Percentiles rank a stretch among this genome's conserved stretches.
Conservation (phyloP, 2,113 vertebrate genomes). For the Erythrocercus mccallii region DNA sequence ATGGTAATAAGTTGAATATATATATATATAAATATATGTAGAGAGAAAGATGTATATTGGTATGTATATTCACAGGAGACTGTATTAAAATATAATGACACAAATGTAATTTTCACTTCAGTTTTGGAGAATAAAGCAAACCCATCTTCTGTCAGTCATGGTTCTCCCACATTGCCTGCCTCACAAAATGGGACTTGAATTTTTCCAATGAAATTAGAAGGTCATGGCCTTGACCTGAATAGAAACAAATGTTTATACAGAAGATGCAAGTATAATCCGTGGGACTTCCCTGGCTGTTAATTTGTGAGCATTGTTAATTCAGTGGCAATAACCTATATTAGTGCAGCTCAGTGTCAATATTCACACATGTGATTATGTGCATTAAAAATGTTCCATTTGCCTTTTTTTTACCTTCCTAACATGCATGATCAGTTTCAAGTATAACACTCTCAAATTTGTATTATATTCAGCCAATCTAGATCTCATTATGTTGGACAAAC, state of each 20-base stretch:
- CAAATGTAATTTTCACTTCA: conserved; percentile 44
- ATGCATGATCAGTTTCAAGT: conserved; percentile 25
- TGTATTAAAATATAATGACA: conserved; percentile 13
- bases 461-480: conserved; percentile 64
- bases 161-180: not conserved
- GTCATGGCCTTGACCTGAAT: conserved; percentile 41
- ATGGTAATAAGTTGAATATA: not conserved
- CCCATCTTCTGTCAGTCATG: not conserved
- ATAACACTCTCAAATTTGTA: conserved; percentile 53
- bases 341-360: conserved; percentile 52
- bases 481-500: conserved; percentile 74
- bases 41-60: not conserved
- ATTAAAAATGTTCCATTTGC: conserved; percentile 19
- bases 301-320: conserved; percentile 50
- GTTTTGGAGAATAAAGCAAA: conserved; percentile 36
- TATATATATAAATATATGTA: not conserved
- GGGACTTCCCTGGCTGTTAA: not conserved
- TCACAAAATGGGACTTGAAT: conserved; percentile 32
- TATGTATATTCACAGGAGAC: not conserved
- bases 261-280: not conserved
- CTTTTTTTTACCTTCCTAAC: not conserved
- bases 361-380: conserved; percentile 32
- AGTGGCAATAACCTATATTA: conserved; percentile 39
- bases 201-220: conserved; percentile 58
- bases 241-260: conserved; percentile 11